A percentile compares a stretch with the other conserved stretches of the same genome.
Conservation (phyloP, 2,888 invertebrate species). For the Enoplolaimus lenunculus region DNA sequence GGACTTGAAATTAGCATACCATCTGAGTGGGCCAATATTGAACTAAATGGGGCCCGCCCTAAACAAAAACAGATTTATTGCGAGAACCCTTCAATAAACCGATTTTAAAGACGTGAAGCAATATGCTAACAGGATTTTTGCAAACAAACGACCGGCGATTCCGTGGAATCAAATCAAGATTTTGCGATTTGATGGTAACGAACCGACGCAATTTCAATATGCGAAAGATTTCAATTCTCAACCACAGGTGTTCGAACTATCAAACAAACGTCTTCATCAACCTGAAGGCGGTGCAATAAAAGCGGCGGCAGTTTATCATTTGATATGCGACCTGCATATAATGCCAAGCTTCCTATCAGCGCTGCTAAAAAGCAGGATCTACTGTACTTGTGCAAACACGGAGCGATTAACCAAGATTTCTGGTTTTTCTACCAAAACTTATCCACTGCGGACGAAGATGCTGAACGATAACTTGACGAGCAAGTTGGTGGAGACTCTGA, state of each 20-base stretch:
- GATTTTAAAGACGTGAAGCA: background rate
- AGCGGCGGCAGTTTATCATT: background rate
- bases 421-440: background rate
- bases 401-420: background rate
- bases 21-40: background rate
- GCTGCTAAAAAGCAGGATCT: background rate
- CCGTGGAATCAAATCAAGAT: background rate
- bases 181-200: background rate
- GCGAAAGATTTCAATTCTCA: background rate
- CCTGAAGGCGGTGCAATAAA: background rate
- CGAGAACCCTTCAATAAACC: background rate
- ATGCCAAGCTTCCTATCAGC: background rate
- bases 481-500: too few species aligned
- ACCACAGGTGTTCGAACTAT: background rate
- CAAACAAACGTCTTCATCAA: background rate
- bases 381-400: background rate
- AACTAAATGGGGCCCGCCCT: background rate
- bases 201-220: background rate
- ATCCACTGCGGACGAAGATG: too few species aligned
- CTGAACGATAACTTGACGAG: too few species aligned
- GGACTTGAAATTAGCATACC: background rate
- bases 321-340: background rate
- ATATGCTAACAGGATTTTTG: background rate
- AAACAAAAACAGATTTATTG: background rate
- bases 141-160: background rate